phyloP scores from a whole-genome alignment of 2,888 invertebrate species.

The Phaonia tiefii region DNA sequence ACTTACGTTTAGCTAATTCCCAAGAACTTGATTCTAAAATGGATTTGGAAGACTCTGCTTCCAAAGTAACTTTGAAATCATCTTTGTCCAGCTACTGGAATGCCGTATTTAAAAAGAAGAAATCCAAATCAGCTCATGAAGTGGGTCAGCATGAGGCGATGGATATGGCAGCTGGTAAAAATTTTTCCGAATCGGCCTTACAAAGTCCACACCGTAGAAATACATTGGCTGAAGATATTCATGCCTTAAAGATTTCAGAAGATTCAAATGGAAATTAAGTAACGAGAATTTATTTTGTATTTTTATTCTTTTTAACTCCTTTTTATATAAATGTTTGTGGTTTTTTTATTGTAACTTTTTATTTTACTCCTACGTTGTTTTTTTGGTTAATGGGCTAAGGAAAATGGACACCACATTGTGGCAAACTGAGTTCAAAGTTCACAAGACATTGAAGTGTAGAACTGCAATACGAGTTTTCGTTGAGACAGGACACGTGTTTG shows the following conservation, averaged over 20 bases:
- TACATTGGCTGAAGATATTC: conserved; percentile 58
- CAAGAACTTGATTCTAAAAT: neutral
- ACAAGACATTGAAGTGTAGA: conserved; percentile 65
- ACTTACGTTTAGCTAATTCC: neutral
- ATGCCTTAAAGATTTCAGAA: conserved; percentile 65
- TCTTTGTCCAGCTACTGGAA: conserved; percentile 76
- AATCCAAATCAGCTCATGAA: conserved; percentile 32
- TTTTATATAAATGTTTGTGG: conserved; percentile 1
- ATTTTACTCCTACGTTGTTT: conserved; percentile 16
- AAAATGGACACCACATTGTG: neutral
- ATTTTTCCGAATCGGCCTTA: no score
- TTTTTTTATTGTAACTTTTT: conserved; percentile 16
- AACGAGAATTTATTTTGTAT: conserved; percentile 23
- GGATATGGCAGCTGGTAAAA: no score
- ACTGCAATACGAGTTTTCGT: conserved; percentile 44
- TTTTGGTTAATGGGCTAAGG: no score
- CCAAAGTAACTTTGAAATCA: conserved; percentile 69
- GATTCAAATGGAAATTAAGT: conserved; percentile 54
- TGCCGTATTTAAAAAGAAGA: conserved; percentile 71
- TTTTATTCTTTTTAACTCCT: neutral
- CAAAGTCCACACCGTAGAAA: neutral
- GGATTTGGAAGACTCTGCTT: conserved; percentile 52
- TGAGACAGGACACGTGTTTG: neutral
- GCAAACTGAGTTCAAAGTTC: conserved; percentile 69
- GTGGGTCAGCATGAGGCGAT: neutral